Percentiles rank a stretch among this genome's conserved stretches.
Conservation (phyloP, 2,797 vertebrate genomes). For the Potorous gilbertii region DNA sequence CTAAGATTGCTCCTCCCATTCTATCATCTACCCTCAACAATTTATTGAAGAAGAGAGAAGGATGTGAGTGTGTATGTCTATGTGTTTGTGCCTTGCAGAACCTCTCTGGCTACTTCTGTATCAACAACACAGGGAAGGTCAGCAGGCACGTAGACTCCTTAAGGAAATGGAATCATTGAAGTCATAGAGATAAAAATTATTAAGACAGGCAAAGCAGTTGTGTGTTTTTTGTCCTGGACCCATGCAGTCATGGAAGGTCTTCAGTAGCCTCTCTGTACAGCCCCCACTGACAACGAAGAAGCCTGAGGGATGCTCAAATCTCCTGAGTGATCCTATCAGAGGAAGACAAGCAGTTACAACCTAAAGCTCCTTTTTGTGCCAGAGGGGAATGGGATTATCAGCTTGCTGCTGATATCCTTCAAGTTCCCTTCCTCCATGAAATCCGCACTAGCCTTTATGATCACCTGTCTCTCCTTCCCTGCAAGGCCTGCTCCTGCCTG, state of each 20-base stretch:
- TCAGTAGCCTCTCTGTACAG: neutral
- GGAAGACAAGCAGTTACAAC: neutral
- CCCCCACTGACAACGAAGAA: too few relatives aligned
- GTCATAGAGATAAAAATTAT: too few relatives aligned
- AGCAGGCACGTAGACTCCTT: too few relatives aligned
- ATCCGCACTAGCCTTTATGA: neutral
- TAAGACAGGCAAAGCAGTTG: neutral
- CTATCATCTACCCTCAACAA: too few relatives aligned
- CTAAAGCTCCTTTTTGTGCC: neutral
- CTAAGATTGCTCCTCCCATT: neutral
- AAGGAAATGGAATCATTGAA: too few relatives aligned
- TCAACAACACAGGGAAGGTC: too few relatives aligned
- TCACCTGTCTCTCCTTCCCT: neutral
- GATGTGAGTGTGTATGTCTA: too few relatives aligned
- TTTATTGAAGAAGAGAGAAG: too few relatives aligned
- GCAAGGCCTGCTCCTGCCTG: neutral
- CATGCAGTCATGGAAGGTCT: neutral
- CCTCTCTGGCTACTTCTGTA: too few relatives aligned
- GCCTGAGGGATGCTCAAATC: neutral
- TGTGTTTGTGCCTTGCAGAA: too few relatives aligned
- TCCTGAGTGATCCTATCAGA: neutral
- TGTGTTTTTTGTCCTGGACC: neutral
- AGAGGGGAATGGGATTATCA: neutral
- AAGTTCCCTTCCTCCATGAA: neutral
- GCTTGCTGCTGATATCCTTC: neutral